A percentile compares a stretch with the other conserved stretches of the same genome.
These are phyloP conservation scores for Chitala chitala DNA, from an alignment of 2,113 vertebrate genomes.

Conservation along the genomic window DNA sequence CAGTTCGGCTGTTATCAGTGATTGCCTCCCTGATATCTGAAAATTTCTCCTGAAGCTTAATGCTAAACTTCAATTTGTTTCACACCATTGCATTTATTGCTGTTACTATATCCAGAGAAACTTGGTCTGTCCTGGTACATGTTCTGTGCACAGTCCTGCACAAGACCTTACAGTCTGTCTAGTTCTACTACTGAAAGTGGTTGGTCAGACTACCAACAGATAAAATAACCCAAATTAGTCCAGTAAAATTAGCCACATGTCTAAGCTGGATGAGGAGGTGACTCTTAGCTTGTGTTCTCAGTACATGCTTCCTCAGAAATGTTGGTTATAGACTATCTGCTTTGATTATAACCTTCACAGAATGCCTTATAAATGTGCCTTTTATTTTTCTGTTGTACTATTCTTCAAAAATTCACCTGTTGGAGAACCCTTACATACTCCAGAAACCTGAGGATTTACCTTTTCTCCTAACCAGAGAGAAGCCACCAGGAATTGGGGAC, in stretches of 20 bases:
- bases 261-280: too few relatives aligned
- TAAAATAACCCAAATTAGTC: too few relatives aligned
- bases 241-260: too few relatives aligned
- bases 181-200: not conserved
- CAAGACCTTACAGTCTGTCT: too few relatives aligned
- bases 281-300: too few relatives aligned
- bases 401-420: too few relatives aligned
- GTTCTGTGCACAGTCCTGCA: not conserved
- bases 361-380: too few relatives aligned
- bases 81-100: not conserved
- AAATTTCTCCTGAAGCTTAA: not conserved
- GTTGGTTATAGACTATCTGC: too few relatives aligned
- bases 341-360: too few relatives aligned
- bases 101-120: not conserved
- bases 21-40: not conserved
- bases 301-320: too few relatives aligned
- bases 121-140: not conserved
- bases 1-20: not conserved
- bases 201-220: not conserved
- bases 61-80: constrained; percentile 1
- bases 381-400: too few relatives aligned
- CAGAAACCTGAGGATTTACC: not conserved
- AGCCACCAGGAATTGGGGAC: not conserved
- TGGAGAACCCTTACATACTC: not conserved
- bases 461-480: not conserved